phyloP scores from a whole-genome alignment of 2,113 vertebrate species.

The Pseudorasbora parva region DNA sequence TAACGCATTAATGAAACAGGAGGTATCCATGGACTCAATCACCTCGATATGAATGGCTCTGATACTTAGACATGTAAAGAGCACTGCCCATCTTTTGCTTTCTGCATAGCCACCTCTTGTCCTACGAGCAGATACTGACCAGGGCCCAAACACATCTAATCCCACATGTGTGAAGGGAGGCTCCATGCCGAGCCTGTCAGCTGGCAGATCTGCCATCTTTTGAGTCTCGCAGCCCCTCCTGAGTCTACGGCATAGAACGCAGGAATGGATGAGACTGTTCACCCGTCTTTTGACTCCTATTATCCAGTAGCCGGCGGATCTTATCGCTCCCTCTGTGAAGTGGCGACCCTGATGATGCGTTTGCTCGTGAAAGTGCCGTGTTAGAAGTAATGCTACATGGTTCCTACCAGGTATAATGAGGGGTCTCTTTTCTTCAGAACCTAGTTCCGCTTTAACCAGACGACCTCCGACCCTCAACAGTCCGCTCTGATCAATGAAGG shows the following conservation, averaged over 20 bases:
- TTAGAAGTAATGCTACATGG: constrained; percentile 12
- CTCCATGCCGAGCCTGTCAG: no score
- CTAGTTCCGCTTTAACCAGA: background rate
- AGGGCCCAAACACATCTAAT: no score
- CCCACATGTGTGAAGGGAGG: no score
- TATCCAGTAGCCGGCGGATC: background rate
- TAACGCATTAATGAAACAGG: background rate
- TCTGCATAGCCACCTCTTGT: no score
- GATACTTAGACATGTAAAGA: no score
- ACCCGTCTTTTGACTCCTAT: background rate
- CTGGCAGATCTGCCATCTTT: no score
- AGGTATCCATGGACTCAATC: background rate
- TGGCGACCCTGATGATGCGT: background rate
- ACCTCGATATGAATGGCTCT: no score
- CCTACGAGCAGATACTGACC: no score
- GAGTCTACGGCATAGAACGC: background rate
- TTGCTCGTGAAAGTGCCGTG: background rate
- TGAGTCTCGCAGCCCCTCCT: background rate
- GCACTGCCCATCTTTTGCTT: no score
- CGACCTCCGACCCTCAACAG: constrained; percentile 1
- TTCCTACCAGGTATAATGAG: background rate
- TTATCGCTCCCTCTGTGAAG: background rate
- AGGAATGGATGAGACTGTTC: background rate
- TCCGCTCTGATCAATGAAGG: constrained; percentile 1
- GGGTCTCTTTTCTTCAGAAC: constrained; percentile 17